Evolutionary conservation across 1,140 invertebrate species (phyloP).

Genomic region (Zaprionus inermis): DNA sequence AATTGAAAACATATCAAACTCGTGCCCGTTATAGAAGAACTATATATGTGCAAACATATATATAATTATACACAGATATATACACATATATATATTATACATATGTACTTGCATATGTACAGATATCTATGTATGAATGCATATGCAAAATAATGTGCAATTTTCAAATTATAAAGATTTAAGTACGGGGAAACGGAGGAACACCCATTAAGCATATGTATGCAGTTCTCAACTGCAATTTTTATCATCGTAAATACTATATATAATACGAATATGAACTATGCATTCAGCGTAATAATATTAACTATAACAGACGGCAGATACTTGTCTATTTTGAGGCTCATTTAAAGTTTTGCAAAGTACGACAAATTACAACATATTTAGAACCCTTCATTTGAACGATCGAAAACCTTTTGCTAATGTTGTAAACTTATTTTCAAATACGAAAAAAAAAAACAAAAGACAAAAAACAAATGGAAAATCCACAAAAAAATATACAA

Average conservation of each 20-base stretch:
- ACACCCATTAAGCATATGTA: slow-evolving; percentile 33
- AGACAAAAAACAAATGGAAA: background rate
- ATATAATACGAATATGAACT: slow-evolving; percentile 24
- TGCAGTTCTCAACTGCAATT: slow-evolving; percentile 67
- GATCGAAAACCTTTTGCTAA: slow-evolving; percentile 70
- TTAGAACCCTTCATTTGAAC: slow-evolving; percentile 56
- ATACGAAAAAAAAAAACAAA: slow-evolving; percentile 8
- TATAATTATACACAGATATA: slow-evolving; percentile 31
- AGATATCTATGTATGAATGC: slow-evolving; percentile 13
- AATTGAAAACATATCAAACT: slow-evolving; percentile 84
- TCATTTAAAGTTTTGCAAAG: slow-evolving; percentile 68
- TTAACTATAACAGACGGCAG: slow-evolving; percentile 61
- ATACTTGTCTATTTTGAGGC: slow-evolving; percentile 76
- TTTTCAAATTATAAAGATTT: slow-evolving; percentile 52
- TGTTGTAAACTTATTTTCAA: slow-evolving; percentile 74
- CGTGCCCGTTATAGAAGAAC: slow-evolving; percentile 72
- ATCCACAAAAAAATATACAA: slow-evolving; percentile 31
- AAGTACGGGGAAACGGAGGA: slow-evolving; percentile 17
- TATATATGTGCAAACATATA: slow-evolving; percentile 55
- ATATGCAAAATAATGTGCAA: slow-evolving; percentile 65
- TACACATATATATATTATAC: slow-evolving; percentile 35
- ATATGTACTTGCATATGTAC: slow-evolving; percentile 24
- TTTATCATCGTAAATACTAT: slow-evolving; percentile 54
- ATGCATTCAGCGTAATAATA: slow-evolving; percentile 54
- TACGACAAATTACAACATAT: slow-evolving; percentile 17